Evolutionary conservation across 2,797 vertebrate genomes (phyloP), one percentile per base, ranked within the genome.

Genomic region (Lutjanus argentimaculatus): DNA sequence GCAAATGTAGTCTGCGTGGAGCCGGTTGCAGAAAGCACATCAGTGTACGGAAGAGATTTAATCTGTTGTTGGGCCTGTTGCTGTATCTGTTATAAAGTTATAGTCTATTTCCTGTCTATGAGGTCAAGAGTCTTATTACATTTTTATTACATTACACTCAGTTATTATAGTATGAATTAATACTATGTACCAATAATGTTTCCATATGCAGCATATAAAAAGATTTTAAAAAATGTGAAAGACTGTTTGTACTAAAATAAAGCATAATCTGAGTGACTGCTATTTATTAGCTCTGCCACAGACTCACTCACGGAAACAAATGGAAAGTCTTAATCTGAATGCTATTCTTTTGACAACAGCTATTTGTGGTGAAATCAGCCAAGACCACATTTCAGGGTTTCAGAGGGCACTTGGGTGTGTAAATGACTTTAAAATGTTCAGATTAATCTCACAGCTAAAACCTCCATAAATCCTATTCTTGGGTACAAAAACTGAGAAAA

Each of bases 271-370:
- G 51, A 84, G 85, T 72, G 68, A 74, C 25, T 76, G 43, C 52
- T 75, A 75, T 91, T 86, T 79, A 85, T 86, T 85, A 80, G 78
- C 77, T 84, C 53, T 75, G 70, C 68, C 74, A 62, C 71, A 86
- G 58, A 42, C 36, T 72, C 66, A 63, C 83, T 84, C 61, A 72
- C 75, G 67, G 55, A 85, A 87, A 85, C 67, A 88, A 88, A 89
- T 87, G 79, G 62, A 77, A 86, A 81, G 83, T 74, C 70, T 67
- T 84, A 83, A 90, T 91, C 80, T 77, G 40, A 68, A 77, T 68
- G 62, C 68, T 70, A 80, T 91, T 89, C 85, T 77, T 88, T 78
- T 89, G 83, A 87, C 85, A 84, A 87, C 74, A 83, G 75, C 68
- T 76, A 80, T 89, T 92, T 91, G 73, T 75, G 69, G 75, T 75